Conservation (phyloP, 2,113 vertebrate genomes). For the Halichoeres trimaculatus region DNA sequence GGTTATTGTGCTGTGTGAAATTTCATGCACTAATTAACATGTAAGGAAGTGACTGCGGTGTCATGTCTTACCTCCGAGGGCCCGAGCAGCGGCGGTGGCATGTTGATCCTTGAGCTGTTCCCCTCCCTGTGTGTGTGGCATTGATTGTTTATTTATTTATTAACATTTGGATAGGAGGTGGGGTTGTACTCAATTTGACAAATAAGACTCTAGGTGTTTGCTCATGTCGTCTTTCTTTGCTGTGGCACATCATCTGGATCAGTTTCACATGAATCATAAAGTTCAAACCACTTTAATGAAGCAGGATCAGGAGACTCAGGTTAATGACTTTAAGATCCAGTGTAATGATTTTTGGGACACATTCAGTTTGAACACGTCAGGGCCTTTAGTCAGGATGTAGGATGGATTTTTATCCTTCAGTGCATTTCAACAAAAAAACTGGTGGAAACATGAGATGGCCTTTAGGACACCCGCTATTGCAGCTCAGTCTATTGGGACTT, state of each 20-base stretch:
- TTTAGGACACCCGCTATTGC: no score
- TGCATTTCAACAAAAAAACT: no score
- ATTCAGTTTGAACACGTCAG: no score
- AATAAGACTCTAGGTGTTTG: constrained; percentile 22
- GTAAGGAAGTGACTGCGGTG: constrained; percentile 58
- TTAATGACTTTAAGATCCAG: no score
- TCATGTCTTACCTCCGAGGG: constrained; percentile 50
- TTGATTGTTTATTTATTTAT: constrained; percentile 53
- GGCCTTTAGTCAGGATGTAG: no score
- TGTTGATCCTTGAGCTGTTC: constrained; percentile 33
- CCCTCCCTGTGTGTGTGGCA: constrained; percentile 11
- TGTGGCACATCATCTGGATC: not conserved
- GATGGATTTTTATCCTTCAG: no score
- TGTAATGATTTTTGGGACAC: no score
- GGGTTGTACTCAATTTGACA: constrained; percentile 27
- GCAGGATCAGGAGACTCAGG: no score
- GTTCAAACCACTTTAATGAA: no score
- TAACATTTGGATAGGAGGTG: not conserved
- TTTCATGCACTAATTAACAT: constrained; percentile 77
- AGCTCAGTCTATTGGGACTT: no score
- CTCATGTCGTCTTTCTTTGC: constrained; percentile 3
- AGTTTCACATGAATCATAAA: not conserved
- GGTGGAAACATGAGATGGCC: no score
- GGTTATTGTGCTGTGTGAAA: constrained; percentile 62
- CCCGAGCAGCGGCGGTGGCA: constrained; percentile 37